Conservation (phyloP, 2,888 invertebrate genomes). For the Acronicta aceris region DNA sequence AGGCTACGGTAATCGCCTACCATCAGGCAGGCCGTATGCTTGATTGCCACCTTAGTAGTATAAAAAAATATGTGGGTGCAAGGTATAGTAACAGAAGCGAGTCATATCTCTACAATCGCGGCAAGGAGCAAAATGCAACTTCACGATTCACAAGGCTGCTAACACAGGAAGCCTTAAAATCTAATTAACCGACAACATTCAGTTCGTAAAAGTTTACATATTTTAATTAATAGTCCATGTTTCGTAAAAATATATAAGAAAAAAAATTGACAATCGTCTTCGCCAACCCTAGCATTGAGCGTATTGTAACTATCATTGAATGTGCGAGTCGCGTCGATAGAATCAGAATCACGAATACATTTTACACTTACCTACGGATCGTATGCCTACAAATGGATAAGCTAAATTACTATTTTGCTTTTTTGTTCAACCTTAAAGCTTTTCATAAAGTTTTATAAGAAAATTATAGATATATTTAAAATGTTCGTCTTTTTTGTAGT, state of each 20-base stretch:
- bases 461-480: constrained; percentile 12
- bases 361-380: constrained; percentile 64
- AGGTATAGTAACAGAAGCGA: constrained; percentile 34
- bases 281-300: constrained; percentile 55
- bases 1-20: no score
- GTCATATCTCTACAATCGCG: constrained; percentile 38
- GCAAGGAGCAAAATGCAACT: constrained; percentile 34
- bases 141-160: constrained; percentile 51
- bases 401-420: constrained; percentile 47
- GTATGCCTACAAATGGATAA: constrained; percentile 59
- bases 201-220: background rate
- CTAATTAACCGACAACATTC: background rate
- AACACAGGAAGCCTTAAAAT: background rate
- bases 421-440: constrained; percentile 33
- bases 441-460: constrained; percentile 5
- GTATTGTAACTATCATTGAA: constrained; percentile 70
- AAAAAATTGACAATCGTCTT: constrained; percentile 2
- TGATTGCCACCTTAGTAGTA: no score
- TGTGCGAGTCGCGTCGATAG: constrained; percentile 70
- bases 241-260: constrained; percentile 10
- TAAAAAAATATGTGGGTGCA: constrained; percentile 25
- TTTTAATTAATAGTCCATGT: background rate
- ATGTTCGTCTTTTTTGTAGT: background rate
- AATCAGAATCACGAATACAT: constrained; percentile 77
- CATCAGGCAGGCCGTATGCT: no score